A percentile compares a stretch with the other conserved stretches of the same genome.
Conservation (phyloP, 2,888 invertebrate genomes). For the Ectemnius continuus region DNA sequence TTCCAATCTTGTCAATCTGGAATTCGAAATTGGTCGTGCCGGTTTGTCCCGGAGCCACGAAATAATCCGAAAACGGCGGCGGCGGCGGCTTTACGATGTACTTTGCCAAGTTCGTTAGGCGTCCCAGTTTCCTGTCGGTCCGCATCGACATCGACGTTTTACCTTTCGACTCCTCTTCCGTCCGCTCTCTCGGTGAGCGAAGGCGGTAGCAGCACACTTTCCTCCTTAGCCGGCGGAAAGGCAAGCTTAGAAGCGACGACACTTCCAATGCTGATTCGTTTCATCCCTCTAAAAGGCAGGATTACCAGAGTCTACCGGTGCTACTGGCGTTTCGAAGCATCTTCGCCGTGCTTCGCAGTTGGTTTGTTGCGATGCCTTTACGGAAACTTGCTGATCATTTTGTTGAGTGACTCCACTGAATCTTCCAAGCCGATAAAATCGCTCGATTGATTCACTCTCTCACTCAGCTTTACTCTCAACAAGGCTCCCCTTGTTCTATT, state of each 20-base stretch:
- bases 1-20: conserved; percentile 40
- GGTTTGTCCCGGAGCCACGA: conserved; percentile 34
- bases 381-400: conserved; percentile 24
- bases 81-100: conserved; percentile 49
- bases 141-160: conserved; percentile 38
- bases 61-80: conserved; percentile 50
- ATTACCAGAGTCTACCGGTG: conserved; percentile 43
- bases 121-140: conserved; percentile 41
- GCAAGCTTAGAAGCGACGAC: conserved; percentile 49
- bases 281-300: conserved; percentile 52
- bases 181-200: conserved; percentile 17
- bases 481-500: too few species aligned
- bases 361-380: conserved; percentile 28
- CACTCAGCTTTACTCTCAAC: too few species aligned
- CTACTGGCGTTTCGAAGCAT: conserved; percentile 35
- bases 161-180: conserved; percentile 28
- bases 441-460: not conserved
- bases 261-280: conserved; percentile 58
- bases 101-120: conserved; percentile 60
- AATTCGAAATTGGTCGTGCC: conserved; percentile 49
- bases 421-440: conserved; percentile 7
- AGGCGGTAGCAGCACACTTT: conserved; percentile 3
- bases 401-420: conserved; percentile 31
- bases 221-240: conserved; percentile 16
- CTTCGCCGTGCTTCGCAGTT: conserved; percentile 13